Evolutionary conservation across 2,113 vertebrate species (phyloP), one percentile per base, ranked within the genome.

Genomic region (Micromys minutus): DNA sequence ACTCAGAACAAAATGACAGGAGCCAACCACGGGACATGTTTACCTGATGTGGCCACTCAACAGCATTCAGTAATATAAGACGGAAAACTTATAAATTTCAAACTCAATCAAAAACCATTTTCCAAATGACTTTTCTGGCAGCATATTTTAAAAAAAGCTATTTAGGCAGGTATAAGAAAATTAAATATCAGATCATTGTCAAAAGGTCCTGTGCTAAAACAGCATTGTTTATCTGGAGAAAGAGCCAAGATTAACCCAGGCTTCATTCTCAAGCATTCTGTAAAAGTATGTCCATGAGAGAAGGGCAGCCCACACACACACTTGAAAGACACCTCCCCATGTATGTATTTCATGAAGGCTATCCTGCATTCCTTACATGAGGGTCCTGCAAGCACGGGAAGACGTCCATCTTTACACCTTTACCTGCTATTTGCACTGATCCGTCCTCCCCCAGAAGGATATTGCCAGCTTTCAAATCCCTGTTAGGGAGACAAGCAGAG

Each of bases 341-440:
- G 87, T 83, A 91, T 63, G 83, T 26, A 86, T 57, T 91, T 83
- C 61, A 72, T 47, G 83, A 61, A 26, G 89, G 85, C 1, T 0
- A 89, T 12, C 71, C 84, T 6, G 83, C 29, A 59, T 42, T 61
- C 69, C 42, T 63, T 52, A 31, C 17, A 2, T 45, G 90, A 94
- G 5, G n/a, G 13, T 59, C 61, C 75, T 72, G 6, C 50, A 71
- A 88, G 81, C n/a, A 93, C 88, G 24, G 5, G 87, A 67, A 69
- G 36, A 85, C 22, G n/a, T 89, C 92, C 80, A 67, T 91, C 42
- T 87, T 90, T 93, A 29, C 0, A 1, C 31, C 47, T 89, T 98
- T 98, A 99, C 99, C 99, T 99, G 99, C 99, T 98, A 99, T 99
- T 98, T 99, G 99, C 96, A 99, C 99, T 9, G 99, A 99, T 89